These are phyloP conservation scores for Trogon surrucura DNA, from an alignment of 2,113 vertebrate genomes.

Conservation along the genomic window DNA sequence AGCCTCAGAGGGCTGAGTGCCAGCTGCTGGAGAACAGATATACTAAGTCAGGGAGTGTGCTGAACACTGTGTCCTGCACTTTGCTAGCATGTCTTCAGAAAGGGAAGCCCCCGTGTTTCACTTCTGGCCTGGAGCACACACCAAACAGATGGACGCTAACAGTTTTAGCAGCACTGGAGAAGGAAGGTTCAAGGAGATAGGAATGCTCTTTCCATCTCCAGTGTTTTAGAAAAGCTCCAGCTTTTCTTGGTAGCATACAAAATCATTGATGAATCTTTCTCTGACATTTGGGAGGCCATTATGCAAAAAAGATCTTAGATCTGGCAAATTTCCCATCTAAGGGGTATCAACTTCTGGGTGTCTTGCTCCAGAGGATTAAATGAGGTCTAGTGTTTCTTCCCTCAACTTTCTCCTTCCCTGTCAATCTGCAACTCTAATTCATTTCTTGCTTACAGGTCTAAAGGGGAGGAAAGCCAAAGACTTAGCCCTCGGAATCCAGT, in stretches of 20 bases:
- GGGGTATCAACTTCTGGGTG: background rate
- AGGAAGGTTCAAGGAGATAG: background rate
- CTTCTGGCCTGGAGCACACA: background rate
- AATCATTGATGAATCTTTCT: background rate
- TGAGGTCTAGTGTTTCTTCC: background rate
- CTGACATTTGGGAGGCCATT: background rate
- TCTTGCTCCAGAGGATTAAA: background rate
- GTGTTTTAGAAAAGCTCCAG: background rate
- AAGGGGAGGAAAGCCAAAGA: background rate
- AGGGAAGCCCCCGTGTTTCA: background rate
- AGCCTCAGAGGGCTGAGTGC: conserved; percentile 17
- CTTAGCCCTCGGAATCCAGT: background rate
- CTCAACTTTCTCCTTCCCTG: background rate
- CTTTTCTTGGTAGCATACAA: background rate
- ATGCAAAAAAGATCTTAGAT: background rate
- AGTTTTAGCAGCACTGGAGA: background rate
- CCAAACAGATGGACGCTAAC: background rate
- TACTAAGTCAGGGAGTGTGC: background rate
- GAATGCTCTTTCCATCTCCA: background rate
- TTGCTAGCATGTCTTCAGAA: background rate
- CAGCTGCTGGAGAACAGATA: conserved; percentile 11
- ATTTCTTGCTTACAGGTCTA: background rate
- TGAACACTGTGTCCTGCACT: background rate
- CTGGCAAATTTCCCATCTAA: background rate
- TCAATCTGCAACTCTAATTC: background rate